These are phyloP conservation scores for Oxystoma pomonae DNA, from an alignment of 2,888 invertebrate species.

Conservation along the genomic window DNA sequence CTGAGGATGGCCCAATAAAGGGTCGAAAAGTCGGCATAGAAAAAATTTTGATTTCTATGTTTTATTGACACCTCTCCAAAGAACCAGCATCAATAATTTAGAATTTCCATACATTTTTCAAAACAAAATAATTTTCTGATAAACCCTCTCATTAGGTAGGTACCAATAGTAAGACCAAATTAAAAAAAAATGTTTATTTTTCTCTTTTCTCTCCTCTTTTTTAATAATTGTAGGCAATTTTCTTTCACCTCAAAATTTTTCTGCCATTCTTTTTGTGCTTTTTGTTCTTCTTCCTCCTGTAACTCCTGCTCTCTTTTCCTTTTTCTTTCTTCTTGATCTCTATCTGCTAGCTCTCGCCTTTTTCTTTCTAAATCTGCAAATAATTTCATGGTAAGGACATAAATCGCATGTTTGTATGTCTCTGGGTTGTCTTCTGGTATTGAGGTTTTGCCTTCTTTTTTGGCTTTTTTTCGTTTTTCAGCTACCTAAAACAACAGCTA, in stretches of 20 bases:
- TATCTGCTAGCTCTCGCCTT: slow-evolving; percentile 77
- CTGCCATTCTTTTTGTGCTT: slow-evolving; percentile 94
- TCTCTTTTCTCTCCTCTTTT: no score
- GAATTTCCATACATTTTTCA: no score
- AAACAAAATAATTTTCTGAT: no score
- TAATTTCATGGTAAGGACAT: slow-evolving; percentile 97
- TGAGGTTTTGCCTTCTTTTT: slow-evolving; percentile 82
- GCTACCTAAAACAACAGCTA: slow-evolving; percentile 59
- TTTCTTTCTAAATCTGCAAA: slow-evolving; percentile 95
- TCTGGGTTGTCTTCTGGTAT: slow-evolving; percentile 86
- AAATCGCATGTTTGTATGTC: slow-evolving; percentile 88
- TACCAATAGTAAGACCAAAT: no score
- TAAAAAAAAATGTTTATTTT: no score
- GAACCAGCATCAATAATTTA: no score
- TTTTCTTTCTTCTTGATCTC: slow-evolving; percentile 91
- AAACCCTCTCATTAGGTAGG: no score
- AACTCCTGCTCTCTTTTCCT: slow-evolving; percentile 91
- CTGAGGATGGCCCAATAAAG: no score
- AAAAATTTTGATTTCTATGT: no score
- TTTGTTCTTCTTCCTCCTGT: slow-evolving; percentile 85
- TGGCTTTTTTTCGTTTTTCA: slow-evolving; percentile 90
- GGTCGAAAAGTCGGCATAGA: no score
- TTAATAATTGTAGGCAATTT: no score
- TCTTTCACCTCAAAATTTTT: slow-evolving; percentile 88
- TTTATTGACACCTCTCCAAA: no score